Percentiles rank a stretch among this genome's conserved stretches.
phyloP scores from a whole-genome alignment of 2,888 invertebrate species.

The Pterostichus niger region DNA sequence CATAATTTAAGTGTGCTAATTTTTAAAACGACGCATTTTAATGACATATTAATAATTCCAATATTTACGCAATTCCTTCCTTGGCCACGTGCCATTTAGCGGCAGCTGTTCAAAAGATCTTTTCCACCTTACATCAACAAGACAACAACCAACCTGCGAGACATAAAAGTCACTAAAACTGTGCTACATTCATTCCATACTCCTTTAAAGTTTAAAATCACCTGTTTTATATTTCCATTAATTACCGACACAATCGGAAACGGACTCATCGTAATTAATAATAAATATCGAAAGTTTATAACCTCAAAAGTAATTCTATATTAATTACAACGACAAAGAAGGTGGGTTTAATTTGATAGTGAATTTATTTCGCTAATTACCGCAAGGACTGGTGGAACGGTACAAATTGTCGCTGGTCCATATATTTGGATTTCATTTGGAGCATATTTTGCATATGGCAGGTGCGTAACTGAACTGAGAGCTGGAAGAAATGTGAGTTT shows the following conservation, averaged over 20 bases:
- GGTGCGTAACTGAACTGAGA: slow-evolving; percentile 40
- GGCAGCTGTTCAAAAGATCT: slow-evolving; percentile 31
- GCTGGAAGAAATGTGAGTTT: slow-evolving; percentile 54
- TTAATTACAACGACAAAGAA: background rate
- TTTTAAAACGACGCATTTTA: slow-evolving; percentile 43
- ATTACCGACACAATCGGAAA: slow-evolving; percentile 36
- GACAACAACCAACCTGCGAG: slow-evolving; percentile 3
- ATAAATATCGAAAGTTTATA: slow-evolving; percentile 40
- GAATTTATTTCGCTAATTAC: slow-evolving; percentile 53
- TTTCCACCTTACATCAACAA: slow-evolving; percentile 32
- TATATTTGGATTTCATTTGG: slow-evolving; percentile 61
- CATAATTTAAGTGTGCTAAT: slow-evolving; percentile 24
- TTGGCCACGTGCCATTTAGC: slow-evolving; percentile 47
- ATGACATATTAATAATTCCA: slow-evolving; percentile 52
- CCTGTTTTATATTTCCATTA: slow-evolving; percentile 46
- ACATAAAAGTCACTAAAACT: slow-evolving; percentile 40
- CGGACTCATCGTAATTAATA: slow-evolving; percentile 28
- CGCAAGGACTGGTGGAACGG: background rate
- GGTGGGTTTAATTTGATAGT: slow-evolving; percentile 4
- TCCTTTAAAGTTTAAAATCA: slow-evolving; percentile 30
- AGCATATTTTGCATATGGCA: slow-evolving; percentile 65
- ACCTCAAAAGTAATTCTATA: background rate
- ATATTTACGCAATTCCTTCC: slow-evolving; percentile 45
- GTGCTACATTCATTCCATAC: slow-evolving; percentile 18
- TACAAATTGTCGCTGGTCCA: slow-evolving; percentile 39